phyloP scores from a whole-genome alignment of 2,113 vertebrate species.

The Hydrochoerus hydrochaeris region DNA sequence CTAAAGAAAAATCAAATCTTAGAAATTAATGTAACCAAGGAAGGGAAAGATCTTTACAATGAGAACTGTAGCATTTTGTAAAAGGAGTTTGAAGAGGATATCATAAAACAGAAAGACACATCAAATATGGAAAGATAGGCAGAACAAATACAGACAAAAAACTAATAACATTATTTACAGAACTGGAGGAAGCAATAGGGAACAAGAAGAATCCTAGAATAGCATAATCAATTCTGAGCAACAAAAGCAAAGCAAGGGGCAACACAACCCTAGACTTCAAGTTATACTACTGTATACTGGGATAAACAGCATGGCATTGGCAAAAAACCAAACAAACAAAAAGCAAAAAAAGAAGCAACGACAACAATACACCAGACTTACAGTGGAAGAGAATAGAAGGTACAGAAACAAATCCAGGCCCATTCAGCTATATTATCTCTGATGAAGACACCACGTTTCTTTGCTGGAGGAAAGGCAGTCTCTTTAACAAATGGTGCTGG shows the following conservation, averaged over 20 bases:
- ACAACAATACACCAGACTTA: not conserved
- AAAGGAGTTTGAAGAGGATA: not conserved
- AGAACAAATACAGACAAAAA: not conserved
- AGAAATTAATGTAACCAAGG: not conserved
- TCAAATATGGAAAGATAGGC: not conserved
- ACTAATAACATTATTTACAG: not conserved
- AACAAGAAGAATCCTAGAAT: not conserved
- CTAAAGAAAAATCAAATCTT: not conserved
- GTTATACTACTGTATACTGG: not conserved
- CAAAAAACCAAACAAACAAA: not conserved
- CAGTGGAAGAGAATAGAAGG: not conserved
- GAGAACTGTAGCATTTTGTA: not conserved
- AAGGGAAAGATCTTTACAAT: not conserved
- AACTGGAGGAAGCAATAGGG: not conserved
- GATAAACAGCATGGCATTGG: not conserved
- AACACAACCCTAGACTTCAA: not conserved
- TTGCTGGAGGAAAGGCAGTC: not conserved
- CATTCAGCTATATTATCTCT: not conserved
- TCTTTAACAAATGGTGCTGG: not conserved
- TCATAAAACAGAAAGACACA: not conserved
- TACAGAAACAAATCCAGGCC: not conserved
- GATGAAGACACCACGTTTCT: not conserved
- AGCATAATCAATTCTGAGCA: not conserved
- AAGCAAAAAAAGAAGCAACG: not conserved
- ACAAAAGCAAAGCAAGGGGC: not conserved